Evolutionary conservation across 2,113 vertebrate species (phyloP).

Genomic region (Semicossyphus pulcher): DNA sequence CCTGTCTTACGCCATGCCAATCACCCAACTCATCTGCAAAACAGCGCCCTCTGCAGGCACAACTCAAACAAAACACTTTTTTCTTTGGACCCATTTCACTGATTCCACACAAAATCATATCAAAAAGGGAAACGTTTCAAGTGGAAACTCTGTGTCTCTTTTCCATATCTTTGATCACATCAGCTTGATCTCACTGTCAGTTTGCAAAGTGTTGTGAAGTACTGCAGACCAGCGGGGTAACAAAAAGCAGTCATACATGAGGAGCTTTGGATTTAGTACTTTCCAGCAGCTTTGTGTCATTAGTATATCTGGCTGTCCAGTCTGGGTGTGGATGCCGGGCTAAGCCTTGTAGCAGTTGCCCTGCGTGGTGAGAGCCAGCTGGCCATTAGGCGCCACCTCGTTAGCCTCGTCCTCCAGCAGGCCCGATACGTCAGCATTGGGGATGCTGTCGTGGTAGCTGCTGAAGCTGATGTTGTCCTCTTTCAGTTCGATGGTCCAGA

Average conservation of each 20-base stretch:
- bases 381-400: conserved; percentile 93
- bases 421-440: conserved; percentile 94
- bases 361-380: conserved; percentile 91
- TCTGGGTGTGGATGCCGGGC: conserved; percentile 1
- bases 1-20: background rate
- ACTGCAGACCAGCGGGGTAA: conserved; percentile 36
- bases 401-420: conserved; percentile 94
- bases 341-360: conserved; percentile 91
- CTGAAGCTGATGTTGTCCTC: conserved; percentile 99
- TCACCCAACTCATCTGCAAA: conserved; percentile 24
- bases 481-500: conserved; percentile 99
- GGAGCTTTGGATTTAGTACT: conserved; percentile 74
- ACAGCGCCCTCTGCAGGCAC: conserved; percentile 32
- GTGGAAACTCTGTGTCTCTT: conserved; percentile 17
- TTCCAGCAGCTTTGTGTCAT: conserved; percentile 72
- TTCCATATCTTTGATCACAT: conserved; percentile 34
- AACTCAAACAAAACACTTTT: background rate
- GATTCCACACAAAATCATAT: conserved; percentile 35
- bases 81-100: conserved; percentile 62
- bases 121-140: conserved; percentile 15
- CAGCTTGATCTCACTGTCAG: conserved; percentile 20
- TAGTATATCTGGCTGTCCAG: conserved; percentile 33
- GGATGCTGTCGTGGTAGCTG: conserved; percentile 99
- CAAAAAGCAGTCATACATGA: conserved; percentile 38
- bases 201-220: conserved; percentile 20